Evolutionary conservation across 2,888 invertebrate species (phyloP).

Genomic region (Azorinus chamasolen): DNA sequence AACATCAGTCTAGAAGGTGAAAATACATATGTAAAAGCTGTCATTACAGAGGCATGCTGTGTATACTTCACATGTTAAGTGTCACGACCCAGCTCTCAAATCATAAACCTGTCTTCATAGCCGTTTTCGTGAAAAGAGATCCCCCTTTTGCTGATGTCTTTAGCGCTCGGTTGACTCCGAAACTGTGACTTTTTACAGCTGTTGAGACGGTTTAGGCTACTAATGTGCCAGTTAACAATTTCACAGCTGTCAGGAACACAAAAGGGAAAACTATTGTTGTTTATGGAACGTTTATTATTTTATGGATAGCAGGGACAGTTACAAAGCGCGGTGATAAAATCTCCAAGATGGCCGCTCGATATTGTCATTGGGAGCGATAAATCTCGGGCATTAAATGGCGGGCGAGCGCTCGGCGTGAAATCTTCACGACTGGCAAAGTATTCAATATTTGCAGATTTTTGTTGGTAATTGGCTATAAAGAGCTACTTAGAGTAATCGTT

Average conservation of each 20-base stretch:
- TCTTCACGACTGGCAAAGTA: constrained; percentile 3
- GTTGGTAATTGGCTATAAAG: constrained; percentile 50
- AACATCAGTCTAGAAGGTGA: no score
- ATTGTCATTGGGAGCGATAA: constrained; percentile 37
- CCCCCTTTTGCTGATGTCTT: no score
- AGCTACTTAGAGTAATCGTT: constrained; percentile 33
- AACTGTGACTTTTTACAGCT: no score
- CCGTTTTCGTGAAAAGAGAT: no score
- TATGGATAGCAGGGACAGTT: constrained; percentile 25
- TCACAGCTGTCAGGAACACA: constrained; percentile 47
- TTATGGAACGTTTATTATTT: constrained; percentile 28
- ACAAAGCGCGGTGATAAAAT: constrained; percentile 48
- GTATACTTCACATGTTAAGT: no score
- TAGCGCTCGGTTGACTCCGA: no score
- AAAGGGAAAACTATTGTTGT: constrained; percentile 28
- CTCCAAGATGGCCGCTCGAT: constrained; percentile 27
- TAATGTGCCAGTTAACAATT: constrained; percentile 15
- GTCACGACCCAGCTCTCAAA: no score
- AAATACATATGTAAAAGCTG: no score
- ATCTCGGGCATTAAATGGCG: constrained; percentile 20
- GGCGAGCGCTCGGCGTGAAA: constrained; percentile 23
- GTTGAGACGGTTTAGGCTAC: no score
- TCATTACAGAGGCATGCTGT: no score
- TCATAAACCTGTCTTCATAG: no score
- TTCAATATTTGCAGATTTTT: constrained; percentile 38